These are phyloP conservation scores for Microchirus variegatus DNA, from an alignment of 2,797 vertebrate genomes.

Conservation along the genomic window DNA sequence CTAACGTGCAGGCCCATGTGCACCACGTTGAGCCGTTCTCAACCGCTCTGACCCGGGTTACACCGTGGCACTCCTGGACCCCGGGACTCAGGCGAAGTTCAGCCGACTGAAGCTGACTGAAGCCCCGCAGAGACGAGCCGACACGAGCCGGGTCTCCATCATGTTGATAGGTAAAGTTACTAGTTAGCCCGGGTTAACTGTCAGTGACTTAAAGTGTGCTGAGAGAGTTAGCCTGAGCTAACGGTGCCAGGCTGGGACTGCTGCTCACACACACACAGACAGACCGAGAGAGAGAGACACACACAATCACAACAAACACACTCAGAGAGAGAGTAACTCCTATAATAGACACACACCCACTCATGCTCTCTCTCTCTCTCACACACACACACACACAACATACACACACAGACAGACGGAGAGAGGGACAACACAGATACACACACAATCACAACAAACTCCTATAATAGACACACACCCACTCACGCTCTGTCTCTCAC, in stretches of 20 bases:
- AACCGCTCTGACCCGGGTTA: constrained; percentile 1
- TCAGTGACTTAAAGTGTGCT: constrained; percentile 4
- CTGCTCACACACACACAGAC: background rate
- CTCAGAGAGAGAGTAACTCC: too few species aligned
- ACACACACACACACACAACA: too few species aligned
- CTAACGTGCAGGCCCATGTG: constrained; percentile 37
- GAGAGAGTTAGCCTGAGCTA: constrained; percentile 15
- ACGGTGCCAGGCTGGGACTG: constrained; percentile 48
- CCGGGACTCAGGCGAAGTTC: background rate
- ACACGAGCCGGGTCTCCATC: constrained; percentile 33
- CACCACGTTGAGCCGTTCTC: constrained; percentile 13
- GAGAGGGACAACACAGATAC: too few species aligned
- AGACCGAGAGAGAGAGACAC: background rate
- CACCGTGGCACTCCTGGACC: background rate
- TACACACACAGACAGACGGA: too few species aligned
- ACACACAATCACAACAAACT: too few species aligned
- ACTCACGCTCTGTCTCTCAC: too few species aligned
- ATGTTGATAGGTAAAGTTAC: constrained; percentile 70
- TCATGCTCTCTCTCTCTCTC: too few species aligned
- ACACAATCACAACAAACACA: too few species aligned
- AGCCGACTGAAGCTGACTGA: constrained; percentile 1
- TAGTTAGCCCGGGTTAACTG: constrained; percentile 5
- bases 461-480: too few species aligned
- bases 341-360: too few species aligned
- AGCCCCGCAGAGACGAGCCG: background rate